These are phyloP conservation scores for Matsumurasca onukii DNA, from an alignment of 1,140 invertebrate genomes.

Conservation along the genomic window DNA sequence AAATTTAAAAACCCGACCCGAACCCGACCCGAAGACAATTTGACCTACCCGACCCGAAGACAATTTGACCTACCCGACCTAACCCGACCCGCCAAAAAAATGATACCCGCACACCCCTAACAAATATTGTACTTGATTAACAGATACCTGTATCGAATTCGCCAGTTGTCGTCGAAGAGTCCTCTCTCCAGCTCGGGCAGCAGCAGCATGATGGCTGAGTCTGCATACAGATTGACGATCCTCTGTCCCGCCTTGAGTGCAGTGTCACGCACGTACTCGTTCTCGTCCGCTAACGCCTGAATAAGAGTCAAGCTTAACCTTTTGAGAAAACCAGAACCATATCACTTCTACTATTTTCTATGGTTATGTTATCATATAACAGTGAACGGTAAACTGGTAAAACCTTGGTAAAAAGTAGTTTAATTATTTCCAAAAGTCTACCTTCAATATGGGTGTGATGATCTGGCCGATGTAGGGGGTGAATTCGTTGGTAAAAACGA, in stretches of 20 bases:
- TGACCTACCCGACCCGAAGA: not conserved
- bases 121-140: not conserved
- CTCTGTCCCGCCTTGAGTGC: constrained; percentile 94
- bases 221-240: constrained; percentile 95
- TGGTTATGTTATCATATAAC: not conserved
- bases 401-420: constrained; percentile 2
- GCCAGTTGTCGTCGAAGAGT: constrained; percentile 97
- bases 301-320: not conserved
- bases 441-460: constrained; percentile 95
- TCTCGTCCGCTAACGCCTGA: constrained; percentile 94
- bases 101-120: not conserved
- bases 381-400: not conserved
- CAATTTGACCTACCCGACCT: not conserved
- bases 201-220: constrained; percentile 90
- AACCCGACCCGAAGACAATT: not conserved
- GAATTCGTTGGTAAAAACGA: constrained; percentile 94
- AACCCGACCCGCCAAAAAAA: not conserved
- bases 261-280: constrained; percentile 97
- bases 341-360: not conserved
- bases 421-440: constrained; percentile 37
- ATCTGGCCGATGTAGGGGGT: constrained; percentile 96
- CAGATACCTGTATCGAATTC: constrained; percentile 80
- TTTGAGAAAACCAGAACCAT: not conserved
- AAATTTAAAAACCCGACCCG: not conserved
- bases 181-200: constrained; percentile 93